Evolutionary conservation across 1,140 invertebrate species (phyloP).

Genomic region (Tetramorium simillimum): DNA sequence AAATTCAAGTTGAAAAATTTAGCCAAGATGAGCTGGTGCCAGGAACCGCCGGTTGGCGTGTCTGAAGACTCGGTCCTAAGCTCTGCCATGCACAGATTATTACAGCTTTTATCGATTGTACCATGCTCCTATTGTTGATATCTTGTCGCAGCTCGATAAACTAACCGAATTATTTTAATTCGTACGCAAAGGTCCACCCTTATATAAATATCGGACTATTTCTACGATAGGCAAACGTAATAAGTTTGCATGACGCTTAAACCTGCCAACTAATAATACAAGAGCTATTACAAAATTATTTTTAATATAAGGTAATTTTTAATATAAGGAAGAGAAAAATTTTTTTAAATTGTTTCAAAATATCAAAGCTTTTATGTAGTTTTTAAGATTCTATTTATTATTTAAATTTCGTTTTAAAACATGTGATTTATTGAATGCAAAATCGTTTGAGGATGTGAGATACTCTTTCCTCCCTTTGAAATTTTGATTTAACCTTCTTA

Average conservation of each 20-base stretch:
- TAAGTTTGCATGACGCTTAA: conserved; percentile 12
- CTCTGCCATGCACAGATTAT: conserved; percentile 75
- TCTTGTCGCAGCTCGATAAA: conserved; percentile 41
- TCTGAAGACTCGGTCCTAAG: conserved; percentile 60
- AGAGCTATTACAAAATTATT: neutral
- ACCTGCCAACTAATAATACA: neutral
- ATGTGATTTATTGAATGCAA: neutral
- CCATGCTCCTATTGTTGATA: conserved; percentile 60
- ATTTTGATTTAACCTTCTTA: neutral
- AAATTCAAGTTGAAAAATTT: conserved; percentile 19
- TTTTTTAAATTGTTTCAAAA: neutral
- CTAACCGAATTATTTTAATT: conserved; percentile 19
- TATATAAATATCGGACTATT: neutral
- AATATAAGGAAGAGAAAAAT: no score
- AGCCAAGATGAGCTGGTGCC: conserved; percentile 66
- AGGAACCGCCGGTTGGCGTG: conserved; percentile 72
- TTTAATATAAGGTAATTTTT: neutral
- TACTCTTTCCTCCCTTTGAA: neutral
- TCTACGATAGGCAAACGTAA: neutral
- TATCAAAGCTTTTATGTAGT: neutral
- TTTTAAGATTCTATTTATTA: neutral
- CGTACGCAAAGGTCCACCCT: neutral
- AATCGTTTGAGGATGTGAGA: neutral
- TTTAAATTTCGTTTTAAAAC: neutral
- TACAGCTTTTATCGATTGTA: conserved; percentile 68